Conservation (phyloP, 2,888 invertebrate species). For the Netelia virgata region DNA sequence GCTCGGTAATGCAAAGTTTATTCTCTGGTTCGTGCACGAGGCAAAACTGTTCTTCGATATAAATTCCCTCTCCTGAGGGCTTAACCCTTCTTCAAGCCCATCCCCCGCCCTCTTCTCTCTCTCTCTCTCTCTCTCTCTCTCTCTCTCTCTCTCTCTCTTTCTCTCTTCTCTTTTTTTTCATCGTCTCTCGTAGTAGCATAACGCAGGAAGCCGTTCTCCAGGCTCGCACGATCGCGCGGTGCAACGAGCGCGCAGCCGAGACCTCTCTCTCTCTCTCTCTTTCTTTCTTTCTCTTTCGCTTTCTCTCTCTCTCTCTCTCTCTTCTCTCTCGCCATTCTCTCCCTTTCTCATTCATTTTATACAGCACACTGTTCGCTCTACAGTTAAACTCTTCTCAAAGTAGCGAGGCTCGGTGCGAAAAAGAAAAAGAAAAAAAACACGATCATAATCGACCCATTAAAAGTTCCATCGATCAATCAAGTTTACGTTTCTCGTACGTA, state of each 20-base stretch:
- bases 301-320: neutral
- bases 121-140: neutral
- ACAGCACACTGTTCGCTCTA: conserved; percentile 16
- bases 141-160: neutral
- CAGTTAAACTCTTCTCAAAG: conserved; percentile 5
- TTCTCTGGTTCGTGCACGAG: neutral
- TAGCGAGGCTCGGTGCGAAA: conserved; percentile 7
- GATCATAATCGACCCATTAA: too few relatives aligned
- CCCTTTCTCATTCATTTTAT: conserved; percentile 31
- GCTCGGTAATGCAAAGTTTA: conserved; percentile 26
- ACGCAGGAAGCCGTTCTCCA: conserved; percentile 29
- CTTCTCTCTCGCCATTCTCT: conserved; percentile 1
- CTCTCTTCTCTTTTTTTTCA: neutral
- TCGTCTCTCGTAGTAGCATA: conserved; percentile 19
- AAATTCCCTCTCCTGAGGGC: conserved; percentile 22
- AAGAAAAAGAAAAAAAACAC: neutral
- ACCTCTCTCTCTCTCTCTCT: neutral
- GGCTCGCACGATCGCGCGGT: conserved; percentile 16
- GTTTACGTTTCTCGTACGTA: too few relatives aligned
- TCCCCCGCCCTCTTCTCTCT: neutral
- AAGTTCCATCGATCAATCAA: too few relatives aligned
- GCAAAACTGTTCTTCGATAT: conserved; percentile 19
- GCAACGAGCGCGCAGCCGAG: conserved; percentile 7
- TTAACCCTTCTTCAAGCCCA: neutral
- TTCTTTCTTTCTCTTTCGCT: neutral